Base-by-base conservation (phyloP, 2,797 vertebrate genomes). In the Podarcis lilfordi region DNA sequence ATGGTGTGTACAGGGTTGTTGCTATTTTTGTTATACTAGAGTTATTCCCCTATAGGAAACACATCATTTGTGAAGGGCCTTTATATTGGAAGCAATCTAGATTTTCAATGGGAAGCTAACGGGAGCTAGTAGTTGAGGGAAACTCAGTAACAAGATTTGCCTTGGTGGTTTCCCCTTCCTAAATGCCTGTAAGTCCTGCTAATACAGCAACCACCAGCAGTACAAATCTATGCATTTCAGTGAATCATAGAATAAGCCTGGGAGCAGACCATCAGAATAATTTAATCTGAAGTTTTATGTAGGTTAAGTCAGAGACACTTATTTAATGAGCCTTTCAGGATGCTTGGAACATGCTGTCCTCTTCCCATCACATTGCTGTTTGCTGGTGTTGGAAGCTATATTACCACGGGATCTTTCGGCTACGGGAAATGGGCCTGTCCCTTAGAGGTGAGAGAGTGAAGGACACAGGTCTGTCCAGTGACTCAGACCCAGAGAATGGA, bases 111-210 rank as follows among this genome's bases (percentile, higher is more conserved):
- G 13, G 66, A 0, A 84, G 68, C 80, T 79, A 2, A 64, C 23
- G 59, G 71, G 82, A 50, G 78, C 0, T 0, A 72, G n/a, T 37
- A 43, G 85, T 32, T 64, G 55, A 88, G 13, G 13, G 32, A 81
- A 81, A 17, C 68, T 80, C 13, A 80, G 25, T 76, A 82, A 50
- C 13, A 76, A 13, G 40, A 45, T 32, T 40, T 66, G 40, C 15
- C 29, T 17, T 75, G 23, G 32, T 81, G 55, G 27, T 82, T 64
- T 43, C 59, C 35, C 68, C 80, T 69, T 88, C 71, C 71, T 86
- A 89, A 8, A 11, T 84, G 66, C 29, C 88, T 87, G n/a, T 61
- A 68, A 25, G 2, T 35, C 90, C 80, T 90, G 15, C 83, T 29
- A 19, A 0, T 32, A 8, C 40, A 77, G 37, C 61, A 80, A 0